Evolutionary conservation across 2,113 vertebrate species (phyloP).

Genomic region (Marmota monax): DNA sequence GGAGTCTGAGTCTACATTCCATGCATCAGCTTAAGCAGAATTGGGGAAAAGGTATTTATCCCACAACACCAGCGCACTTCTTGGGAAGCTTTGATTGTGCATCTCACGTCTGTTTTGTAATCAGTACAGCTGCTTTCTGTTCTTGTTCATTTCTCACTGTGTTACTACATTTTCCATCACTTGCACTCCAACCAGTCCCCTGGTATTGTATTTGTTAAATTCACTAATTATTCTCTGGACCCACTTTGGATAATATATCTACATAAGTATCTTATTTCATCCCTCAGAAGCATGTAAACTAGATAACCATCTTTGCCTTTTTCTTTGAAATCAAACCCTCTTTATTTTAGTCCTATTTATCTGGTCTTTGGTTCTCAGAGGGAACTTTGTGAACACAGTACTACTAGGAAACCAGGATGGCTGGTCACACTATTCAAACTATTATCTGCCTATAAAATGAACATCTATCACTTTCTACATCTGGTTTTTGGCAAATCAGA

Average conservation of each 20-base stretch:
- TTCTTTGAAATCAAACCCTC: not conserved
- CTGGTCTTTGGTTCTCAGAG: not conserved
- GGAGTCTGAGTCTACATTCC: not conserved
- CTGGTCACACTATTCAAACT: too few relatives aligned
- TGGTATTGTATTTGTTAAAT: not conserved
- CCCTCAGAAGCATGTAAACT: not conserved
- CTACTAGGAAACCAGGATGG: not conserved
- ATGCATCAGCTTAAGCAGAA: not conserved
- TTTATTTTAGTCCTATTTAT: not conserved
- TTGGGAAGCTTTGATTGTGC: not conserved
- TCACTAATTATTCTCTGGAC: not conserved
- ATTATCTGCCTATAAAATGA: too few relatives aligned
- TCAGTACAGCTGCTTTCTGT: not conserved
- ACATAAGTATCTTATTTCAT: not conserved
- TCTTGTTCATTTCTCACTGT: not conserved
- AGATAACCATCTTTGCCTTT: not conserved
- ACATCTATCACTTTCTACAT: not conserved
- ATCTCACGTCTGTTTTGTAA: not conserved
- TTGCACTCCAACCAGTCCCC: not conserved
- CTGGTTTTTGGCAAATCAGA: not conserved
- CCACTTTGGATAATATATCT: not conserved
- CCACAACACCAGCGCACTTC: accelerated
- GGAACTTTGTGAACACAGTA: not conserved
- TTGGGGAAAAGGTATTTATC: not conserved
- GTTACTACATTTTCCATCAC: not conserved